A percentile compares a stretch with the other conserved stretches of the same genome.
These are phyloP conservation scores for Lynx canadensis DNA, from an alignment of 2,113 vertebrate genomes.

Conservation along the genomic window DNA sequence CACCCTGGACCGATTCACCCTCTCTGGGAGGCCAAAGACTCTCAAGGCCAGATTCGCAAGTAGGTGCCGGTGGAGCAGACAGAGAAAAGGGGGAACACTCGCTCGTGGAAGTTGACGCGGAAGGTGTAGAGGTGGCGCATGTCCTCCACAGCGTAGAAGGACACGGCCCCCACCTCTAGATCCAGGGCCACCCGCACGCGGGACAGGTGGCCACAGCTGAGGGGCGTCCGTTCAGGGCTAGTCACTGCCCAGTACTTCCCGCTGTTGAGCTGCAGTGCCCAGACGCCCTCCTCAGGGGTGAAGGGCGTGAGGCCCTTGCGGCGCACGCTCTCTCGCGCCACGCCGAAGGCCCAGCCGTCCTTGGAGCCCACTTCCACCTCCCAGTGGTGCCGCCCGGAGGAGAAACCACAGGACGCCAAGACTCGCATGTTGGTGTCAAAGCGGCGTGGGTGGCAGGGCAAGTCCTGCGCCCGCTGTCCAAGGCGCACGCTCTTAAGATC, in stretches of 20 bases:
- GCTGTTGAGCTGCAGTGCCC: slow-evolving; percentile 84
- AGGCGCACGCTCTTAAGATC: slow-evolving; percentile 91
- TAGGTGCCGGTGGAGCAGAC: slow-evolving; percentile 85
- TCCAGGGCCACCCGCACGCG: slow-evolving; percentile 85
- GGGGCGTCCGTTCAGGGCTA: slow-evolving; percentile 79
- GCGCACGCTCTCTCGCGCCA: slow-evolving; percentile 88
- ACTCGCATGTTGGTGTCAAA: slow-evolving; percentile 87
- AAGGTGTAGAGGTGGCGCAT: slow-evolving; percentile 88
- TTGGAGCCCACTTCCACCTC: slow-evolving; percentile 88
- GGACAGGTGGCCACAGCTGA: slow-evolving; percentile 76
- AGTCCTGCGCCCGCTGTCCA: slow-evolving; percentile 85
- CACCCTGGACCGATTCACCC: neutral
- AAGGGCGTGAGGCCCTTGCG: slow-evolving; percentile 87
- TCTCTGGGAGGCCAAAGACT: neutral
- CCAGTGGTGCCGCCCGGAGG: slow-evolving; percentile 85
- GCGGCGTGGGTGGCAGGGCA: slow-evolving; percentile 81
- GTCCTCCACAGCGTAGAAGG: slow-evolving; percentile 84
- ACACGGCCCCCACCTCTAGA: slow-evolving; percentile 85
- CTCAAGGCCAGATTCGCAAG: slow-evolving; percentile 79
- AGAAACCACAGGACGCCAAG: slow-evolving; percentile 81
- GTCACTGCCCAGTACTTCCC: slow-evolving; percentile 87
- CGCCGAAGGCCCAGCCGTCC: slow-evolving; percentile 93
- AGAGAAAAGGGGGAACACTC: slow-evolving; percentile 85
- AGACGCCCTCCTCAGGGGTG: slow-evolving; percentile 86
- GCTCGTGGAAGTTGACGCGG: slow-evolving; percentile 84